Evolutionary conservation across 2,113 vertebrate genomes (phyloP).

Genomic region (Campylomormyrus numenius): DNA sequence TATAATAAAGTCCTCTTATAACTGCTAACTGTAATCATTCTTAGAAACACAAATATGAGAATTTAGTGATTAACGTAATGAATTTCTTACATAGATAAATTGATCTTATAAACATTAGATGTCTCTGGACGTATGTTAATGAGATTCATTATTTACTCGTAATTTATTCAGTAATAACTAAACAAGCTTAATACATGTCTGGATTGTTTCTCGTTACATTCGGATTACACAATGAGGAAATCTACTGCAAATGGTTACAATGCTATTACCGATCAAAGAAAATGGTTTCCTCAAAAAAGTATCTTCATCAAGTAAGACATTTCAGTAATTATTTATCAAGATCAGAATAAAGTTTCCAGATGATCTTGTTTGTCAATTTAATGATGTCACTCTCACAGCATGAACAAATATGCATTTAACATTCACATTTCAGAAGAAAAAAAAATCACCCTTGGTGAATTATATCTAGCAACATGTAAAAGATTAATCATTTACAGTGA

Average conservation of each 20-base stretch:
- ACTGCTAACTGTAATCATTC: constrained; percentile 86
- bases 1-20: constrained; percentile 89
- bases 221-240: constrained; percentile 43
- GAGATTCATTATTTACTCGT: constrained; percentile 50
- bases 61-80: constrained; percentile 94
- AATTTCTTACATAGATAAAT: constrained; percentile 87
- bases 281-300: not conserved
- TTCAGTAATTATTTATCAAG: not conserved
- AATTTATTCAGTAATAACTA: constrained; percentile 47
- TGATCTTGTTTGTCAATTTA: not conserved
- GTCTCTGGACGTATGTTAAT: constrained; percentile 60
- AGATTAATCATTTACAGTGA: not conserved
- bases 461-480: not conserved
- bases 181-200: constrained; percentile 44
- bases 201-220: constrained; percentile 10
- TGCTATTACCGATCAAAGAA: constrained; percentile 5
- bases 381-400: not conserved
- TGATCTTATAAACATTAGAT: constrained; percentile 75
- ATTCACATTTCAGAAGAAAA: not conserved
- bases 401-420: not conserved
- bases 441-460: not conserved
- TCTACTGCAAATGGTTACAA: constrained; percentile 30
- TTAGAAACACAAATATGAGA: constrained; percentile 85
- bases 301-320: not conserved
- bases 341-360: not conserved